Conservation (phyloP, 1,140 invertebrate genomes). For the Calephelis nemesis region DNA sequence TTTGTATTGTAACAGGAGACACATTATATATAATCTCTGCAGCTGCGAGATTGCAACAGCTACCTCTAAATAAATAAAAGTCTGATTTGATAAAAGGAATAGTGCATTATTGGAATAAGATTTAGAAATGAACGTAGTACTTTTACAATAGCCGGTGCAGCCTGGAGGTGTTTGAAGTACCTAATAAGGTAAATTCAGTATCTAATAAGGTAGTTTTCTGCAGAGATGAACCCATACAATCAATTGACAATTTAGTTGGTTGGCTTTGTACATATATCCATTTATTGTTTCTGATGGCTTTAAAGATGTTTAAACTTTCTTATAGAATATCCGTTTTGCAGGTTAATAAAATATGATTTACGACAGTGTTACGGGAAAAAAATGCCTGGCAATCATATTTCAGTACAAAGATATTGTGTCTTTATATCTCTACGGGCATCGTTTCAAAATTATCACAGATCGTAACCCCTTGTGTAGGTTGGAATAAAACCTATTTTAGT, state of each 20-base stretch:
- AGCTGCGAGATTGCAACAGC: constrained; percentile 25
- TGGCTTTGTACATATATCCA: background rate
- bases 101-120: constrained; percentile 19
- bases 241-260: constrained; percentile 29
- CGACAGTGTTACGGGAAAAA: background rate
- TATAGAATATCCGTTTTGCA: constrained; percentile 33
- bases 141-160: constrained; percentile 11
- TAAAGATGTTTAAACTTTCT: constrained; percentile 2
- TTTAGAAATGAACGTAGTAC: constrained; percentile 24
- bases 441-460: too few species aligned
- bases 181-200: background rate
- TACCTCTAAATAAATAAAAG: constrained; percentile 31
- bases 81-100: constrained; percentile 8
- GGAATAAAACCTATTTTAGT: too few species aligned
- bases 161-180: background rate
- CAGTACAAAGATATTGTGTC: too few species aligned
- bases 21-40: constrained; percentile 22
- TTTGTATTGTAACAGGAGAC: constrained; percentile 22
- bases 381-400: too few species aligned
- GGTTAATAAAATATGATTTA: constrained; percentile 21
- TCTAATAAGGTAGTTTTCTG: background rate
- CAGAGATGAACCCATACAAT: constrained; percentile 9
- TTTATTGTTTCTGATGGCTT: too few species aligned
- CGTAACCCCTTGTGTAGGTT: too few species aligned
- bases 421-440: too few species aligned